A percentile compares a stretch with the other conserved stretches of the same genome.
phyloP scores from a whole-genome alignment of 2,888 invertebrate genomes.

The Cephus spinipes region DNA sequence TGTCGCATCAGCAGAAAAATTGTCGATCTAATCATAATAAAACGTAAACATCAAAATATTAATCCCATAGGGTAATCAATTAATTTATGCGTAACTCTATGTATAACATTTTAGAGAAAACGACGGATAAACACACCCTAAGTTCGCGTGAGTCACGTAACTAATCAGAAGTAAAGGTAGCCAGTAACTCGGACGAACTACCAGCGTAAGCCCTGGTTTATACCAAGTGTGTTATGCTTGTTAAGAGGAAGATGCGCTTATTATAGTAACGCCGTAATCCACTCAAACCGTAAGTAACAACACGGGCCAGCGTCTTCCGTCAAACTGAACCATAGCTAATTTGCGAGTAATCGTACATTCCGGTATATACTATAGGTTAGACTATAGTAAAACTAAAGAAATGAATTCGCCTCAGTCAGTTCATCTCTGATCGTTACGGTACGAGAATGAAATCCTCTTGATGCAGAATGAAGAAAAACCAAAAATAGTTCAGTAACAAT shows the following conservation, averaged over 20 bases:
- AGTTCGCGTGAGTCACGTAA: conserved; percentile 28
- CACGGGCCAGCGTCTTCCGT: not conserved
- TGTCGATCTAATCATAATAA: conserved; percentile 18
- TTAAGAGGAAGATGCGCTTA: not conserved
- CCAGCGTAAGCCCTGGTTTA: not conserved
- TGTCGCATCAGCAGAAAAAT: not conserved
- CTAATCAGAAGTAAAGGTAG: conserved; percentile 30
- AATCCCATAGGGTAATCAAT: conserved; percentile 26
- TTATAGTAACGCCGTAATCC: not conserved
- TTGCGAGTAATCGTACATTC: not conserved
- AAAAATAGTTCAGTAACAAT: not conserved
- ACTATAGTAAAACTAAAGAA: not conserved
- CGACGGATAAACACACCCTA: conserved; percentile 3
- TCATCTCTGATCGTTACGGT: not conserved
- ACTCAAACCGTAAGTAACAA: not conserved
- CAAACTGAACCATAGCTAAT: not conserved
- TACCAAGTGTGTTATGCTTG: not conserved
- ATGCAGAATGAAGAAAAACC: not conserved
- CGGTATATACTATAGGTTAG: not conserved
- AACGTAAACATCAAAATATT: conserved; percentile 5
- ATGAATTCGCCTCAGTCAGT: not conserved
- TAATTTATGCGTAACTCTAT: conserved; percentile 24
- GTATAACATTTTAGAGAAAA: not conserved
- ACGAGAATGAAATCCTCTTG: not conserved
- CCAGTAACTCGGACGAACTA: conserved; percentile 8